Evolutionary conservation across 2,888 invertebrate genomes (phyloP), one percentile per base, ranked within the genome.

Genomic region (Raillietiella orientalis): DNA sequence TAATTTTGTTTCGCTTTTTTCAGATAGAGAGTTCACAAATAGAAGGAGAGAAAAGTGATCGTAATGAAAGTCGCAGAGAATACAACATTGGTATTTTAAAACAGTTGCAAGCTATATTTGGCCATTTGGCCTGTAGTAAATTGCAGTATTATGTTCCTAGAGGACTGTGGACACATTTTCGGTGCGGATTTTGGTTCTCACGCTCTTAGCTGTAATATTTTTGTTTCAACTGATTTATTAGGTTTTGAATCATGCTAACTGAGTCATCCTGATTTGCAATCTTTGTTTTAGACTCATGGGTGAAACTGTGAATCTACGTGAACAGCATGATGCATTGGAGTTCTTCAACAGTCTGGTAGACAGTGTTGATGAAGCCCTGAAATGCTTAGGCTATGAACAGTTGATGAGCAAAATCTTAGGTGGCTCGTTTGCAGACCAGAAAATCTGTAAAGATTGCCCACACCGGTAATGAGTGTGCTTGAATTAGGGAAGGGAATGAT

Each of bases 311-410:
- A 93, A 93, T 52, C 56, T 93, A 35, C 59, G 90, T 27, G 93
- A 93, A 44, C 93, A 93, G 47, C 93, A 93, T 47, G 93, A 93
- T 49, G 93, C 93, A 1, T 72, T 90, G 16, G 93, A 93, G 49
- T 93, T 93, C 55, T 90, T 87, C 47, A 90, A 87, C 71, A 77
- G 77, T 33, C 54, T 93, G 26, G 75, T 90, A 19, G 90, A 93
- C 50, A 77, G 77, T 39, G 55, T 93, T 38, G 90, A 93, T 41
- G 90, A 90, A 51, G 84, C 84, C 8, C 52, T 90, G 19, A 90
- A 93, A 52, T 67, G 72, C 13, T 54, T 90, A 33, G 71, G 69
- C 17, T 72, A 79, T 40, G 70, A 74, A 38, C 77, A 79, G 46
- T 60, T 79, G 26, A 75, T 82, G 72, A 69, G 71, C 29, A 77